These are phyloP conservation scores for Tupiocoris notatus DNA, from an alignment of 2,888 invertebrate genomes.

Conservation along the genomic window DNA sequence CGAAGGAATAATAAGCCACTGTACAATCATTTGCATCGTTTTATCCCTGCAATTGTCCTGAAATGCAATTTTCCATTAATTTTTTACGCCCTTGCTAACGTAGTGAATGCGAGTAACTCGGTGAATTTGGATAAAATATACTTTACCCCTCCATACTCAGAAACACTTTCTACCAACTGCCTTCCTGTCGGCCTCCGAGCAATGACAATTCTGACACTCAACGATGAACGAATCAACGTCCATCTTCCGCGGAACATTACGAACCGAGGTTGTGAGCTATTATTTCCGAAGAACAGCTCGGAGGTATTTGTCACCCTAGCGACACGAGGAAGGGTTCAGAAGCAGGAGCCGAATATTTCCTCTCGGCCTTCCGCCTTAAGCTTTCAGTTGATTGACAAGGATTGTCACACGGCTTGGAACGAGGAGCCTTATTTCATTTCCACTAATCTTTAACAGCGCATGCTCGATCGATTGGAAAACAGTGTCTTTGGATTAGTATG, in stretches of 20 bases:
- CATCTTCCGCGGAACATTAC: no score
- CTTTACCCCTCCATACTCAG: no score
- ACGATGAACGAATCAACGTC: no score
- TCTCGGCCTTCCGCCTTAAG: constrained; percentile 30
- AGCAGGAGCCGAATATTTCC: constrained; percentile 32
- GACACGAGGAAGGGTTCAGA: background rate
- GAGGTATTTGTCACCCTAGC: background rate
- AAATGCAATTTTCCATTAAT: no score
- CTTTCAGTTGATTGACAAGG: constrained; percentile 40
- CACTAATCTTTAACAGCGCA: constrained; percentile 12
- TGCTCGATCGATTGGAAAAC: background rate
- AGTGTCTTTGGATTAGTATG: background rate
- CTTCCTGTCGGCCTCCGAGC: no score
- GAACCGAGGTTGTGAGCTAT: background rate
- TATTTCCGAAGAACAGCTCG: background rate
- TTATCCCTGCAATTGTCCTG: no score
- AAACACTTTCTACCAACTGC: no score
- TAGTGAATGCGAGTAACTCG: no score
- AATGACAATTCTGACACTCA: background rate
- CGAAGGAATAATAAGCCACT: no score
- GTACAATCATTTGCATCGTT: no score
- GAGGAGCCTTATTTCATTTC: constrained; percentile 41
- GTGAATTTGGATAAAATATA: no score
- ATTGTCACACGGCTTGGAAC: constrained; percentile 23
- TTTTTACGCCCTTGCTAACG: no score